These are phyloP conservation scores for Dicranocentrus wangi DNA, from an alignment of 2,888 invertebrate genomes.

Conservation along the genomic window DNA sequence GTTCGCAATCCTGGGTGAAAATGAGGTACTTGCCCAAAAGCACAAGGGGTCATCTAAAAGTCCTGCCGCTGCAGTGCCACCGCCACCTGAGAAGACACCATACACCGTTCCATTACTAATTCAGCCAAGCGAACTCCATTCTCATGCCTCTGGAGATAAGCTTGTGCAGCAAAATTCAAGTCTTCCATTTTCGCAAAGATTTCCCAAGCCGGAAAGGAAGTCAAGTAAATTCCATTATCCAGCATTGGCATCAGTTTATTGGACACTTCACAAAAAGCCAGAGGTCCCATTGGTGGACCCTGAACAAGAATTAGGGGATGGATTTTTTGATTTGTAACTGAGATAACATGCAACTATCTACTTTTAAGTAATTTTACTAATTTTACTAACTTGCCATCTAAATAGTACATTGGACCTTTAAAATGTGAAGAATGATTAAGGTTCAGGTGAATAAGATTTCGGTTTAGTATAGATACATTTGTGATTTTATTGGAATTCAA, in stretches of 20 bases:
- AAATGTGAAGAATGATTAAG: too few relatives aligned
- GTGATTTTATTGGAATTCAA: too few relatives aligned
- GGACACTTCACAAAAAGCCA: slow-evolving; percentile 56
- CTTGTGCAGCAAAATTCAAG: slow-evolving; percentile 35
- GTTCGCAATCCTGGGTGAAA: too few relatives aligned
- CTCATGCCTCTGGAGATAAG: neutral
- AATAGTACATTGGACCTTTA: too few relatives aligned
- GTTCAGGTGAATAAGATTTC: too few relatives aligned
- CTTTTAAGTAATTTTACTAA: too few relatives aligned
- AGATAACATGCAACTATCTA: too few relatives aligned
- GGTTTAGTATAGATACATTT: too few relatives aligned
- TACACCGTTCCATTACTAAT: slow-evolving; percentile 10
- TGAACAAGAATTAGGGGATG: slow-evolving; percentile 39
- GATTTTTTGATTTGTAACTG: slow-evolving; percentile 7
- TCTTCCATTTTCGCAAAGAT: slow-evolving; percentile 37
- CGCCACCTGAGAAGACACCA: slow-evolving; percentile 20
- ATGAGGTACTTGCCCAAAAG: too few relatives aligned
- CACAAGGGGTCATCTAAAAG: too few relatives aligned
- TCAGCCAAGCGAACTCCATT: neutral
- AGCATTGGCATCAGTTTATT: slow-evolving; percentile 42
- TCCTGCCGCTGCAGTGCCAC: neutral
- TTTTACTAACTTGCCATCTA: too few relatives aligned
- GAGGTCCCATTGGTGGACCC: slow-evolving; percentile 55
- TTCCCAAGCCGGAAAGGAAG: slow-evolving; percentile 40
- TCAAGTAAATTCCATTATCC: slow-evolving; percentile 61